These are phyloP conservation scores for Gymnocephalus cernua DNA, from an alignment of 2,113 vertebrate species.

Conservation along the genomic window DNA sequence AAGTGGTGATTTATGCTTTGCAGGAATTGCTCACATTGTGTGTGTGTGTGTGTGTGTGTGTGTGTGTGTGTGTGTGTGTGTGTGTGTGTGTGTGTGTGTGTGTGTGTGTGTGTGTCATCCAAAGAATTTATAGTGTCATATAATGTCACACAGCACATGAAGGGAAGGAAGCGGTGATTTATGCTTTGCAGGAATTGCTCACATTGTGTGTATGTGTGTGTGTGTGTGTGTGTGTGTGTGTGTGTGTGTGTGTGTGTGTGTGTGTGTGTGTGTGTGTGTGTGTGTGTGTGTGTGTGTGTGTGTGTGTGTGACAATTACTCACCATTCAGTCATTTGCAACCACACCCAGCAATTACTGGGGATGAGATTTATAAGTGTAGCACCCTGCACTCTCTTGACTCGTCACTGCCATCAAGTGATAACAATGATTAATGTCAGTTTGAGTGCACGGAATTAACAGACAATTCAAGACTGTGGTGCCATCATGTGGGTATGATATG, in stretches of 20 bases:
- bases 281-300: not conserved
- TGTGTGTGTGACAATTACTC: constrained; percentile 39
- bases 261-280: not conserved
- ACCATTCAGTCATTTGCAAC: constrained; percentile 32
- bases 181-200: constrained; percentile 1
- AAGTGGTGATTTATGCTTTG: constrained; percentile 20
- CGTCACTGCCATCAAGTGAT: constrained; percentile 19
- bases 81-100: no score
- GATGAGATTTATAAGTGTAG: not conserved
- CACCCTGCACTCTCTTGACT: not conserved
- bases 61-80: not conserved
- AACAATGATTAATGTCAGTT: not conserved
- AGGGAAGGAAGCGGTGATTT: constrained; percentile 27
- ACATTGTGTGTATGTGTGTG: not conserved
- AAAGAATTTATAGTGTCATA: not conserved
- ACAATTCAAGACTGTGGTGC: constrained; percentile 18
- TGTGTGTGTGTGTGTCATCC: no score
- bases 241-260: not conserved
- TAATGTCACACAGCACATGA: not conserved
- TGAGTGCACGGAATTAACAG: not conserved
- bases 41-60: not conserved
- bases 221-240: no score
- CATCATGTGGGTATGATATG: constrained; percentile 33
- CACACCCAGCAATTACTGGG: constrained; percentile 22
- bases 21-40: not conserved